Percentiles rank a stretch among this genome's conserved stretches.
Evolutionary conservation across 2,888 invertebrate species (phyloP).

Genomic region (Euphydryas editha): DNA sequence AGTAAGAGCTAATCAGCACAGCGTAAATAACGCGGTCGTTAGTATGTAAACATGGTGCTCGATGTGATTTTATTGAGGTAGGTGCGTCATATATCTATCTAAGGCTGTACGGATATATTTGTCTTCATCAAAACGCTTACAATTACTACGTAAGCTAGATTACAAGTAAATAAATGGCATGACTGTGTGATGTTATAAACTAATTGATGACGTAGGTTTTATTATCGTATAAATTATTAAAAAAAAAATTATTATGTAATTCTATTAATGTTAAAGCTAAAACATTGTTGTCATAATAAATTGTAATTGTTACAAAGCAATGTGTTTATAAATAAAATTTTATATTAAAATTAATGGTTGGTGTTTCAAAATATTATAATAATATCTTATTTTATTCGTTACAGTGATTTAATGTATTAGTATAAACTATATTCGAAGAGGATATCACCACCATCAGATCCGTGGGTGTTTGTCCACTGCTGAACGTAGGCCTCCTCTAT

Average conservation of each 20-base stretch:
- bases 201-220: neutral
- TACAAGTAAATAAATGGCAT: neutral
- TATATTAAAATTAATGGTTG: too few relatives aligned
- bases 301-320: too few relatives aligned
- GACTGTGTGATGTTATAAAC: neutral
- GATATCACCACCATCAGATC: too few relatives aligned
- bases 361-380: neutral
- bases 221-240: neutral
- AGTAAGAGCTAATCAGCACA: neutral
- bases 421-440: too few relatives aligned
- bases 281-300: too few relatives aligned
- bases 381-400: neutral
- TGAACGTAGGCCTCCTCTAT: too few relatives aligned
- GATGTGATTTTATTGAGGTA: slow-evolving; percentile 9
- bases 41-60: neutral
- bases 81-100: slow-evolving; percentile 9
- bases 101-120: neutral
- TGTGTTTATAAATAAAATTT: too few relatives aligned
- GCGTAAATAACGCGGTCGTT: neutral
- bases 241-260: neutral
- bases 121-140: slow-evolving; percentile 1
- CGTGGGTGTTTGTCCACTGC: too few relatives aligned
- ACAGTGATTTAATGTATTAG: too few relatives aligned
- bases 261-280: too few relatives aligned
- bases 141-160: neutral